Base-by-base conservation (phyloP, 23 tunicate genomes). In the Oikopleura vanhoeffeni region DNA sequence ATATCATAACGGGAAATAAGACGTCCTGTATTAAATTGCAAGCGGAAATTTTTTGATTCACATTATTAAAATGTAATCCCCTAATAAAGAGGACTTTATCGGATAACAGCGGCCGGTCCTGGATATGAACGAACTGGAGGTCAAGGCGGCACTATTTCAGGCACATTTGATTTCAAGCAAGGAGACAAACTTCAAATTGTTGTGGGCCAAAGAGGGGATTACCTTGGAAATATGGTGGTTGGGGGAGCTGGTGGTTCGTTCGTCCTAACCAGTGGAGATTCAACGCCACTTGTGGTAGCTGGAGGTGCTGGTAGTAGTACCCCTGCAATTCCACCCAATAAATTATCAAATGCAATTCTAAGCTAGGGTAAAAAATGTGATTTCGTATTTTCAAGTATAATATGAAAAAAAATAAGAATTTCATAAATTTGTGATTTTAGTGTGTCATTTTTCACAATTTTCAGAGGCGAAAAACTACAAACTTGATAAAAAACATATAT, bases 211-310 rank as follows among this genome's bases (percentile, higher is more conserved):
- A 85, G 84, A 13, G 97, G 97, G 57, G 85, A 41, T 4, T 41
- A 42, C 2, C 88, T 90, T 0, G 39, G 39, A 40, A 83, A 57
- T 33, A 86, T 89, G 86, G 58, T 83, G n/a, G 60, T 49, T 8
- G n/a, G 97, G 0, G 97, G 97, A 0, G 91, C 91, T 39, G 97
- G 97, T 34, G 97, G 93, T 18, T 85, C 91, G n/a, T 92, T 89
- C 84, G 97, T 92, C 41, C 85, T 92, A 8, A 76, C 89, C 0
- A 39, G 33, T 1, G n/a, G n/a, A n/a, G 89, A 75, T 24, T 49
- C 60, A 8, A 49, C 60, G 18, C 84, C 88, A 0, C 57, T 88
- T 87, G 76, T 91, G 8, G 83, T 91, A 60, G 97, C 91, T 42
- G 97, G 97, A 67, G 60, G 60, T 8, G 60, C 60, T 8, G 60